These are phyloP conservation scores for Cyphomyrus plagiostoma DNA, from an alignment of 2,113 vertebrate genomes.

Conservation along the genomic window DNA sequence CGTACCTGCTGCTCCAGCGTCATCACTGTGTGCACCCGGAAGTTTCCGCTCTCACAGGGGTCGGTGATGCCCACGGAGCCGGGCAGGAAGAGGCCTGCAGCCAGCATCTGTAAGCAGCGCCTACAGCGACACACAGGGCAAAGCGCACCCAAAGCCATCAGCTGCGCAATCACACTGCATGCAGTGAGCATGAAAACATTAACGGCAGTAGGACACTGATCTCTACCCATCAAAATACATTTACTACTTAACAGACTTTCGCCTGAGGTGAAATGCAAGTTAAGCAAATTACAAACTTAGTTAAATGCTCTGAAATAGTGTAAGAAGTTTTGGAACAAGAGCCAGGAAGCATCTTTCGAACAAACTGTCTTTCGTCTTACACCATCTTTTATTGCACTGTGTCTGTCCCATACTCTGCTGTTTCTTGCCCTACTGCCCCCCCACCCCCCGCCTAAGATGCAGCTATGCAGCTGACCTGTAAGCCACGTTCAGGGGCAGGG, in stretches of 20 bases:
- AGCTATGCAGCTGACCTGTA: slow-evolving; percentile 70
- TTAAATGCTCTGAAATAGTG: no score
- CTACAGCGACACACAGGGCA: slow-evolving; percentile 46
- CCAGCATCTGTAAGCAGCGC: slow-evolving; percentile 93
- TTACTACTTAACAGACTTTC: not conserved
- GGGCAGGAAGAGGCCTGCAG: slow-evolving; percentile 87
- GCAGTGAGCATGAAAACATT: not conserved
- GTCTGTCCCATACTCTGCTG: not conserved
- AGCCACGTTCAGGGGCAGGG: slow-evolving; percentile 85
- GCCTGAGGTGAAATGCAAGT: not conserved
- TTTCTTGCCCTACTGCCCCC: not conserved
- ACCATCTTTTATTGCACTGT: not conserved
- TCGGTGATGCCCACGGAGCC: slow-evolving; percentile 95
- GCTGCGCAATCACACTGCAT: not conserved
- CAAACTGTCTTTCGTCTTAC: not conserved
- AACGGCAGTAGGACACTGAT: not conserved
- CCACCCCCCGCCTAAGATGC: not conserved
- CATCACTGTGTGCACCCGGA: slow-evolving; percentile 95
- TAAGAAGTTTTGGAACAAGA: not conserved
- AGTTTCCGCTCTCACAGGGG: slow-evolving; percentile 93
- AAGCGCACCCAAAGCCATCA: not conserved
- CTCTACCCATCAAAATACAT: not conserved
- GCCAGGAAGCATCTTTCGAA: not conserved
- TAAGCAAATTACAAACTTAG: not conserved
- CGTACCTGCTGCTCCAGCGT: slow-evolving; percentile 92